phyloP scores from a whole-genome alignment of 2,113 vertebrate species.

The Sphyrna mokarran region DNA sequence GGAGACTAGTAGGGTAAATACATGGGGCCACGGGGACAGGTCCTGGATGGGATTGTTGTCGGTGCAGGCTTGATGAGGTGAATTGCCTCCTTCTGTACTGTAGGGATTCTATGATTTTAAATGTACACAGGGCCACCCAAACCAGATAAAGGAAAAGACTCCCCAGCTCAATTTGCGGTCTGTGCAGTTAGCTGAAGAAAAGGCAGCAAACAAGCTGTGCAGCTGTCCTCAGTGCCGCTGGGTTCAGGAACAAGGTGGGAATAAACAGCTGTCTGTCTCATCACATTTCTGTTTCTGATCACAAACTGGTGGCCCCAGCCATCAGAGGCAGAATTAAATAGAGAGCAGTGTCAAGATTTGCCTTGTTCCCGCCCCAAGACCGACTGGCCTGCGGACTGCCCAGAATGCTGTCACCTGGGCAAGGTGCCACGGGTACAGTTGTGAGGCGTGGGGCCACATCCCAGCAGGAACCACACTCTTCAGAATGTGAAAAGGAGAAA shows the following conservation, averaged over 20 bases:
- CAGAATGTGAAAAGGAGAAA: background rate
- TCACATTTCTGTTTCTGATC: background rate
- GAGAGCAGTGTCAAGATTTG: background rate
- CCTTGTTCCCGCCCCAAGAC: background rate
- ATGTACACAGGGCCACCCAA: background rate
- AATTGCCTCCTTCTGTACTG: too few relatives aligned
- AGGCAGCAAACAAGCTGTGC: background rate
- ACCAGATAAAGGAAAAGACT: background rate
- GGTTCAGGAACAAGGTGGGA: background rate
- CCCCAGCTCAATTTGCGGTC: background rate
- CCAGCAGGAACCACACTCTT: background rate
- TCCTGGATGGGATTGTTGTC: too few relatives aligned
- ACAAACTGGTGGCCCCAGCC: background rate
- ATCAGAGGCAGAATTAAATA: background rate
- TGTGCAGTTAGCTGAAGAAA: background rate
- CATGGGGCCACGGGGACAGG: too few relatives aligned
- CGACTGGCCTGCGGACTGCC: background rate
- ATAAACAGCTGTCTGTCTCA: background rate
- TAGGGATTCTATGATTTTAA: too few relatives aligned
- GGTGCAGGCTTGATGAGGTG: too few relatives aligned
- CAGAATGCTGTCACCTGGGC: background rate
- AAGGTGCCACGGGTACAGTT: background rate
- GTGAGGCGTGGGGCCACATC: background rate
- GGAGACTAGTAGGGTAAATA: too few relatives aligned
- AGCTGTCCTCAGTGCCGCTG: background rate